Evolutionary conservation across 2,113 vertebrate species (phyloP).

Genomic region (Neogale vison): DNA sequence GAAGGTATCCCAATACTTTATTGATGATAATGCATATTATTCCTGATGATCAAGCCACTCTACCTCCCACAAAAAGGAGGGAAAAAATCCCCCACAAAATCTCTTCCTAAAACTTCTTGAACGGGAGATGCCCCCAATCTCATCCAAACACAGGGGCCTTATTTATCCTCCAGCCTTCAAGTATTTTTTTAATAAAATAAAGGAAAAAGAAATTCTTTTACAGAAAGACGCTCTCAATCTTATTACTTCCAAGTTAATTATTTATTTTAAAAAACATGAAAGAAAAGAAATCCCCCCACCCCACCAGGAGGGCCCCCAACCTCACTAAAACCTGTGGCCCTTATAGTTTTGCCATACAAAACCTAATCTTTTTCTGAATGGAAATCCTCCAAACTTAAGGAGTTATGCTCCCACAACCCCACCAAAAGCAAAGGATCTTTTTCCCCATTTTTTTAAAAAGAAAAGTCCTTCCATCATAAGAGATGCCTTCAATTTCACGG

Average conservation of each 20-base stretch:
- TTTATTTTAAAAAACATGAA: background rate
- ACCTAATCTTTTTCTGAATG: background rate
- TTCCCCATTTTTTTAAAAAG: background rate
- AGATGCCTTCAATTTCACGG: background rate
- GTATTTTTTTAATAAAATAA: background rate
- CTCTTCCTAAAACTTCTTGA: background rate
- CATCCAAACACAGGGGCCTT: background rate
- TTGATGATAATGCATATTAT: background rate
- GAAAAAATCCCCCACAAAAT: background rate
- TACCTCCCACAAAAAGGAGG: background rate
- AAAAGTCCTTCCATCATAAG: background rate
- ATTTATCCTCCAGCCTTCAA: conserved; percentile 28
- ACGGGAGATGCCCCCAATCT: background rate
- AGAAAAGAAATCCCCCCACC: background rate
- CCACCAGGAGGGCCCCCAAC: background rate
- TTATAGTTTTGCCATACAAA: conserved; percentile 11
- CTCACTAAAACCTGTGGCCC: background rate
- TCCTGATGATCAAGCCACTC: background rate
- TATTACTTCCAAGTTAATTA: conserved; percentile 24
- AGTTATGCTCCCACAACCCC: background rate
- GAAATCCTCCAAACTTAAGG: conserved; percentile 26
- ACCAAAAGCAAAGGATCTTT: background rate
- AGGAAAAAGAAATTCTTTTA: background rate
- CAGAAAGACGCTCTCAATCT: background rate
- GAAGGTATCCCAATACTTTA: background rate